Conservation (phyloP, 2,797 vertebrate genomes). For the Tenualosa ilisha region DNA sequence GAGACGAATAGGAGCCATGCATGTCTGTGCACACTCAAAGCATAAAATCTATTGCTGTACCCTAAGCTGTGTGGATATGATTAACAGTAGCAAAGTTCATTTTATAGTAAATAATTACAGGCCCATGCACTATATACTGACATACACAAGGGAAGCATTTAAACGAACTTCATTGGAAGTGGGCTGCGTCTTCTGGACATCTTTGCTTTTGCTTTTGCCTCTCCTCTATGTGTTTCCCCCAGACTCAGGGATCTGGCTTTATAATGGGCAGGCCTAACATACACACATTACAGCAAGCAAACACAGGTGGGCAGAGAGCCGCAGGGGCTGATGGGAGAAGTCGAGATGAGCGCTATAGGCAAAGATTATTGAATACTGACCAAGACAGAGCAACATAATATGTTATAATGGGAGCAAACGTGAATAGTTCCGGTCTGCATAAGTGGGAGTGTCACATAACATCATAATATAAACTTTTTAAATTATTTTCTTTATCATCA, state of each 20-base stretch:
- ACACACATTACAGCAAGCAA: background rate
- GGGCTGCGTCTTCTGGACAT: background rate
- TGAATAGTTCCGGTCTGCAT: no score
- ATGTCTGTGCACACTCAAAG: background rate
- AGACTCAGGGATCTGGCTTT: background rate
- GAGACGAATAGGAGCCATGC: background rate
- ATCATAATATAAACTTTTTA: no score
- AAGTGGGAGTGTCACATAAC: no score
- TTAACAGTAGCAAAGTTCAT: background rate
- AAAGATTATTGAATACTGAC: no score
- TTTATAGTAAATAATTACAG: background rate
- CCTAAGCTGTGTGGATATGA: background rate
- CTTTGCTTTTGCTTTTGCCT: background rate
- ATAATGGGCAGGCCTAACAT: background rate
- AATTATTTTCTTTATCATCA: no score
- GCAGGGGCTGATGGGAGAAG: constrained; percentile 7
- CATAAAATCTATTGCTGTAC: background rate
- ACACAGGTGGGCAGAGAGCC: background rate
- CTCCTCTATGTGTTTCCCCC: background rate
- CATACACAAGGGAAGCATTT: background rate
- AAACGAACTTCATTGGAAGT: no score
- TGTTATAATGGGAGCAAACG: no score
- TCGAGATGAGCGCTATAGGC: background rate
- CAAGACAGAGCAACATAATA: no score
- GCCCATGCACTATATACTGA: background rate